A percentile compares a stretch with the other conserved stretches of the same genome.
phyloP scores from a whole-genome alignment of 2,888 invertebrate genomes.

The Anticlea derivata region DNA sequence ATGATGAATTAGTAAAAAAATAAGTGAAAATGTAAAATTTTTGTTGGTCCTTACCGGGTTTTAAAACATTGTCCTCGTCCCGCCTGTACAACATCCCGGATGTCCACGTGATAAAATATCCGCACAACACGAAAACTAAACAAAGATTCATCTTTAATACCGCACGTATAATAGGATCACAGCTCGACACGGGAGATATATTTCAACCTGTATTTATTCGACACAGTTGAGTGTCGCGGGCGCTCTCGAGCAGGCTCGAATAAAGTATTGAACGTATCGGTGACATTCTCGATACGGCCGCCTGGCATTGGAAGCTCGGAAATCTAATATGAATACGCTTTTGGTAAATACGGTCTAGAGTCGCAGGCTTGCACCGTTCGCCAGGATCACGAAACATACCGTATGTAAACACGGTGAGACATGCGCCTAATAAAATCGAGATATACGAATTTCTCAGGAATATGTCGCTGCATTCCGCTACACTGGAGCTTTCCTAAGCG shows the following conservation, averaged over 20 bases:
- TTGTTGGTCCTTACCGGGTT: conserved; percentile 76
- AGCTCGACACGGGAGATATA: conserved; percentile 65
- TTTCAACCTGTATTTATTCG: conserved; percentile 79
- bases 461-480: conserved; percentile 24
- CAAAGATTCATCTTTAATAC: conserved; percentile 77
- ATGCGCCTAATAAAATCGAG: conserved; percentile 58
- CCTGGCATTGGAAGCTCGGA: conserved; percentile 69
- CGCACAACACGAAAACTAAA: conserved; percentile 72
- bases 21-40: no score
- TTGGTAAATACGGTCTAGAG: conserved; percentile 67
- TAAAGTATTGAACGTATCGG: conserved; percentile 78
- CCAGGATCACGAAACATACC: conserved; percentile 51
- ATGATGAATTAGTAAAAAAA: no score
- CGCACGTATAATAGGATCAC: conserved; percentile 70
- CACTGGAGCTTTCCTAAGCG: conserved; percentile 18
- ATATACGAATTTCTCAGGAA: conserved; percentile 25
- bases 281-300: conserved; percentile 71
- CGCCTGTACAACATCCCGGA: conserved; percentile 72
- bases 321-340: conserved; percentile 82
- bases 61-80: conserved; percentile 72
- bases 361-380: conserved; percentile 59
- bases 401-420: conserved; percentile 58
- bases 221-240: conserved; percentile 72
- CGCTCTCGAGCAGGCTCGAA: conserved; percentile 68
- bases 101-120: conserved; percentile 67